Base-by-base conservation (phyloP, 2,113 vertebrate genomes). In the Engystomops pustulosus region DNA sequence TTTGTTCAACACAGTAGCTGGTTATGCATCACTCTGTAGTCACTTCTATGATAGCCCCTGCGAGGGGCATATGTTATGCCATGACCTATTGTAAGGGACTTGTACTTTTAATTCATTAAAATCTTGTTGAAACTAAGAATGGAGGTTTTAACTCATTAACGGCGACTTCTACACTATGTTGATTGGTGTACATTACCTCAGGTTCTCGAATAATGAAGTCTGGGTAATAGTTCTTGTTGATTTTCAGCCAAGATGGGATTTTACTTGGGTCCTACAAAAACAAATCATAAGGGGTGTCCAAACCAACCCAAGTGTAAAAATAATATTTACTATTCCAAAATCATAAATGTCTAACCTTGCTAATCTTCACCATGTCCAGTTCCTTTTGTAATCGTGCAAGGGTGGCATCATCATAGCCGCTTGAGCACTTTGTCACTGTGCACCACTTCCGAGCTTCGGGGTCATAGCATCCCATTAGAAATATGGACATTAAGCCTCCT, bases 401-500 rank as follows among this genome's bases (percentile, higher is more conserved):
- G 0, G 94, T 98, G 68, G 96, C 98, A 0, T 99, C 98, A 0
- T 99, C 98, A 0, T 97, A 97, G 86, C 98, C 98, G 6, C 97
- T 97, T 0, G 97, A 89, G 80, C 98, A 99, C 89, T 99, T 99
- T 85, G 98, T 99, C 86, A 99, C 98, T 0, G 98, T 99, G 93
- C 98, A 99, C 98, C 98, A 99, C 83, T 96, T 97, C 86, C 93
- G 95, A 3, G 94, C 95, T 80, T 93, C 89, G 0, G 97, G 96
- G 83, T 99, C 97, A 0, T 96, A 98, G 89, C 98, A 99, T 86
- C 98, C 98, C 98, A 99, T 98, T 10, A 99, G 94, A 78, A 99
- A 99, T 85, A 97, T 98, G 76, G 98, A 99, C 98, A 99, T 99
- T 92, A 98, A 98, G 86, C 98, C 98, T 55, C 98, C 98, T 99